Evolutionary conservation across 2,888 invertebrate genomes (phyloP).

Genomic region (Tipula lateralis): DNA sequence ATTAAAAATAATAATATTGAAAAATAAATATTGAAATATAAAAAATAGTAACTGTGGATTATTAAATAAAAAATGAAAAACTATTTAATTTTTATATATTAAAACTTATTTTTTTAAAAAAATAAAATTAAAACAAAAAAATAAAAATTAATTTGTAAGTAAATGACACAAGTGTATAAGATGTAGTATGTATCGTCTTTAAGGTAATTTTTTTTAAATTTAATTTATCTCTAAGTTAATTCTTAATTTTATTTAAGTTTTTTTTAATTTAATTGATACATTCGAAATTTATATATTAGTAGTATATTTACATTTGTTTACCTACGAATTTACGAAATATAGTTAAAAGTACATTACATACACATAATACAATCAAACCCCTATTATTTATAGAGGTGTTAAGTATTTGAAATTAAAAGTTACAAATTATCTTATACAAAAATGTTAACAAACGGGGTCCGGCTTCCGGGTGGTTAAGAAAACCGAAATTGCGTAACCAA

Average conservation of each 20-base stretch:
- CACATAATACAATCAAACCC: too few species aligned
- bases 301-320: neutral
- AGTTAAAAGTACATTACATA: neutral
- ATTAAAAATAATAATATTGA: neutral
- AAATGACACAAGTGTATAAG: neutral
- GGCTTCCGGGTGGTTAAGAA: neutral
- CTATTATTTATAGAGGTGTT: neutral
- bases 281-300: neutral
- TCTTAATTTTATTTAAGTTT: neutral
- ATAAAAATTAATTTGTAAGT: slow-evolving; percentile 2
- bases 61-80: neutral
- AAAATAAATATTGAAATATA: neutral
- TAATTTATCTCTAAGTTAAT: neutral
- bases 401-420: neutral
- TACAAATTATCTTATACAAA: neutral
- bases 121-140: slow-evolving; percentile 2
- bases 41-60: neutral
- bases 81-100: slow-evolving; percentile 4
- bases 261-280: neutral
- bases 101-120: slow-evolving; percentile 4
- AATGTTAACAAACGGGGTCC: neutral
- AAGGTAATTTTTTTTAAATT: neutral
- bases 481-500: neutral
- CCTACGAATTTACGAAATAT: neutral
- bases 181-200: neutral